A percentile compares a stretch with the other conserved stretches of the same genome.
phyloP scores from a whole-genome alignment of 2,888 invertebrate species.

The Parapristionchus giblindavisi region DNA sequence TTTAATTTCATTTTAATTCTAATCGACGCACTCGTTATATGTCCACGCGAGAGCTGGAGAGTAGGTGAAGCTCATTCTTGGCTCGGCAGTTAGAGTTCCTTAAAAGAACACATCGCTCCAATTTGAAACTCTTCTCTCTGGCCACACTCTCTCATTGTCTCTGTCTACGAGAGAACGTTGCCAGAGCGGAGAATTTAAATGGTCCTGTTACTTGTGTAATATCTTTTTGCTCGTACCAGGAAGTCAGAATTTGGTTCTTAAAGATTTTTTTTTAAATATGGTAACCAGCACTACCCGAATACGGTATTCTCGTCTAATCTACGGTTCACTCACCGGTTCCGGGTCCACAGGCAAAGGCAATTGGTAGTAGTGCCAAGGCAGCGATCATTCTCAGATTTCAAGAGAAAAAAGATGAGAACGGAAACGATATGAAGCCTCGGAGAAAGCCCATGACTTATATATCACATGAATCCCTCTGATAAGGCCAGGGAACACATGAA shows the following conservation, averaged over 20 bases:
- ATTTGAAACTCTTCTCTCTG: neutral
- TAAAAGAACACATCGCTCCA: neutral
- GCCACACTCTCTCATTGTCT: too few species aligned
- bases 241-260: too few species aligned
- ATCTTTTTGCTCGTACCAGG: too few species aligned
- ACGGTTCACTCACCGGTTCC: conserved; percentile 1
- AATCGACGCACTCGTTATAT: too few species aligned
- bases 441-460: neutral
- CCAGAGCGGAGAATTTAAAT: neutral
- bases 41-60: conserved; percentile 2
- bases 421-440: neutral
- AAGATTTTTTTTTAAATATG: too few species aligned
- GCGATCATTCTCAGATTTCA: neutral
- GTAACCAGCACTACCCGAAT: too few species aligned
- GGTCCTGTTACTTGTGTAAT: too few species aligned
- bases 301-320: neutral
- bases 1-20: neutral
- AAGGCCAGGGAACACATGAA: neutral
- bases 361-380: neutral
- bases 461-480: neutral
- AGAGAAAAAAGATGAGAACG: neutral
- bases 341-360: conserved; percentile 8
- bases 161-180: too few species aligned
- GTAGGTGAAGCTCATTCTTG: neutral
- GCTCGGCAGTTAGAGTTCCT: neutral